phyloP scores from a whole-genome alignment of 1,140 invertebrate genomes.

The Hestina assimilis region DNA sequence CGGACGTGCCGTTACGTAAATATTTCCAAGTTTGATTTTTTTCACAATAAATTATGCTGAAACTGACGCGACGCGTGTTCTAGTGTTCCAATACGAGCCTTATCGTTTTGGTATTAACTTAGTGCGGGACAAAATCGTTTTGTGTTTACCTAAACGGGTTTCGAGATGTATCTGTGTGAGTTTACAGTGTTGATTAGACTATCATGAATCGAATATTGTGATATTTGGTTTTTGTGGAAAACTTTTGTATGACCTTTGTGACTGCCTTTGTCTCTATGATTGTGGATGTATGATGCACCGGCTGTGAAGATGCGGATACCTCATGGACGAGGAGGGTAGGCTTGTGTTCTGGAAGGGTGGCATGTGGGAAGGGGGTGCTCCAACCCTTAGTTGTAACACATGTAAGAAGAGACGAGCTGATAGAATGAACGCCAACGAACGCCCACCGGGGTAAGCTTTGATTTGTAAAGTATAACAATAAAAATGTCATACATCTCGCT shows the following conservation, averaged over 20 bases:
- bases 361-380: constrained; percentile 62
- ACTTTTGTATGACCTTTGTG: neutral
- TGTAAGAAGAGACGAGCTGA: constrained; percentile 63
- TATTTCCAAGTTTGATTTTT: constrained; percentile 12
- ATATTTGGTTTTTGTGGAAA: constrained; percentile 13
- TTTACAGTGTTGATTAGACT: constrained; percentile 20
- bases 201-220: constrained; percentile 23
- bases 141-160: constrained; percentile 46
- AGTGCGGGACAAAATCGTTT: constrained; percentile 25
- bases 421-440: constrained; percentile 60
- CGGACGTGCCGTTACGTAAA: constrained; percentile 54
- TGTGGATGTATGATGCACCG: neutral
- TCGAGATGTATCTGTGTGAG: constrained; percentile 30
- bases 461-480: no score
- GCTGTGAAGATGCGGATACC: constrained; percentile 34
- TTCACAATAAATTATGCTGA: neutral
- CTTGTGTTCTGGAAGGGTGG: constrained; percentile 68
- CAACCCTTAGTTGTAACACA: constrained; percentile 61
- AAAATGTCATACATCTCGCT: no score
- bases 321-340: constrained; percentile 66
- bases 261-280: neutral
- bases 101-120: neutral
- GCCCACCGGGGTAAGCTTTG: constrained; percentile 55
- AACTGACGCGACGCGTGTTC: no score
- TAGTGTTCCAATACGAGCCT: neutral